These are phyloP conservation scores for Rhincodon typus DNA, from an alignment of 2,797 vertebrate species.

Conservation along the genomic window DNA sequence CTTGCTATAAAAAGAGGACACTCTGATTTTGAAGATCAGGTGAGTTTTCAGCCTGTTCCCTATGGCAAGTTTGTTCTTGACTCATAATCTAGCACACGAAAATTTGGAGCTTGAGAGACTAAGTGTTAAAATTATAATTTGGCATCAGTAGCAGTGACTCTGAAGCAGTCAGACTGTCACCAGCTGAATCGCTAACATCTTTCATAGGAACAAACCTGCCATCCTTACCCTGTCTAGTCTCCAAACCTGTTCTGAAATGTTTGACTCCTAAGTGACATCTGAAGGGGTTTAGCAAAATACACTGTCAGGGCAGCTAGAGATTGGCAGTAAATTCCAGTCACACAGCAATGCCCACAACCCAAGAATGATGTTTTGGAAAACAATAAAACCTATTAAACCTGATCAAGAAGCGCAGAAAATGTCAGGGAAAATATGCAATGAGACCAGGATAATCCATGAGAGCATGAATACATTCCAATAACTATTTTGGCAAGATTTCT, in stretches of 20 bases:
- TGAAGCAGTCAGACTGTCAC: background rate
- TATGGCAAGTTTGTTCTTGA: background rate
- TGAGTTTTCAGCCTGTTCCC: background rate
- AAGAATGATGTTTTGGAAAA: background rate
- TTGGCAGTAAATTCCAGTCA: background rate
- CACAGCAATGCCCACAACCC: background rate
- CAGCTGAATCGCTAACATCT: too few relatives aligned
- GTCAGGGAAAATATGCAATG: background rate
- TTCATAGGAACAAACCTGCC: background rate
- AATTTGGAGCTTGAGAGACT: too few relatives aligned
- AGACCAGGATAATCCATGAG: background rate
- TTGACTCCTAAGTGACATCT: background rate
- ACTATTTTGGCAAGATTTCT: too few relatives aligned
- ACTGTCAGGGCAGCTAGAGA: background rate
- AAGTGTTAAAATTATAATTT: background rate
- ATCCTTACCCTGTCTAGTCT: background rate
- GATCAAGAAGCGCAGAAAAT: background rate
- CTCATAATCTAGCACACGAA: too few relatives aligned
- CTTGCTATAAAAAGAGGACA: background rate
- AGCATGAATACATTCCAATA: too few relatives aligned
- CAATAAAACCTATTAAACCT: background rate
- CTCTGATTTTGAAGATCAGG: background rate
- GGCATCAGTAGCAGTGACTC: background rate
- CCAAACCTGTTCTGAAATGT: too few relatives aligned
- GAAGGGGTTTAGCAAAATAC: background rate